Base-by-base conservation (phyloP, 2,797 vertebrate species). In the Margarornis squamiger region DNA sequence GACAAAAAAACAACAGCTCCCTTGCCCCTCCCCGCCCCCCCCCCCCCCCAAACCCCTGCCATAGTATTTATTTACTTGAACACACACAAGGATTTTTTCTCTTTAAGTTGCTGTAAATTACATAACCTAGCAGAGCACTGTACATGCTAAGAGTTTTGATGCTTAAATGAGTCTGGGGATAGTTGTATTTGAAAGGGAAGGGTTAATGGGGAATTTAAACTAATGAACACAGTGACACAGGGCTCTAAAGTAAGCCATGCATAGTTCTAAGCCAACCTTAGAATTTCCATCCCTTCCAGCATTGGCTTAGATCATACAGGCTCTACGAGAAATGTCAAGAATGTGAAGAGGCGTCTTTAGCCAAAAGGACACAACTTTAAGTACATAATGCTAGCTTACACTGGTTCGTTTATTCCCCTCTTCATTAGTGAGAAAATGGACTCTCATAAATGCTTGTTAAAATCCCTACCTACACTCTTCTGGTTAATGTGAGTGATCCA, bases 401-500 rank as follows among this genome's bases (percentile, higher is more conserved):
- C 98, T 98, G 98, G 98, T 99, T 99, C 98, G 98, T 98, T 98
- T 99, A 99, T 99, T 99, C 99, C 98, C 98, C 98, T 99, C 99
- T 99, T 99, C 99, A 99, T 99, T 99, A 99, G 99, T 97, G 98
- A 98, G 99, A 99, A 99, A 99, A 99, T 99, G 99, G 99, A 99
- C 99, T 99, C 99, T 99, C 98, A 98, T 99, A 99, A 99, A 99
- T 98, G 99, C 99, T 99, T 99, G 99, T 99, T 99, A 99, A 99
- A 99, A 99, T 98, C 99, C 98, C 98, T 99, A 99, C 99, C 99
- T 99, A 99, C 99, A 99, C 99, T 99, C 98, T 98, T 98, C 98
- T 98, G 98, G 98, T 99, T 99, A 99, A 99, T 99, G 99, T 98
- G 98, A 99, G 99, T 99, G 99, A 99, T 99, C 99, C 99, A 99